Evolutionary conservation across 2,888 invertebrate genomes (phyloP), one percentile per base, ranked within the genome.

Genomic region (Ariolimax columbianus): DNA sequence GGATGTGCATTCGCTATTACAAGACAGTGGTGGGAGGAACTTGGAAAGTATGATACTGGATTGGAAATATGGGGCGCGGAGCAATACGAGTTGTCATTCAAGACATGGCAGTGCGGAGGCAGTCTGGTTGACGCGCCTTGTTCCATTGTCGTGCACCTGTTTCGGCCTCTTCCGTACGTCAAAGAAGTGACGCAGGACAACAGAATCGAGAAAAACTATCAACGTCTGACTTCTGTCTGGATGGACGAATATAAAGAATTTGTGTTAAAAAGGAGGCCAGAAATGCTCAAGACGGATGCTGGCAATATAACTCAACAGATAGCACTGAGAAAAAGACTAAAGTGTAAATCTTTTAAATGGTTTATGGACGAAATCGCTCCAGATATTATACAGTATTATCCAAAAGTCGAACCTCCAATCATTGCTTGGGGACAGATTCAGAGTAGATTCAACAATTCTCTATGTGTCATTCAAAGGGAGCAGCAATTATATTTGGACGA

Each of bases 11-110:
- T 99, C 94, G 97, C 98, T 86, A 99, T 99, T 89, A 97, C 98
- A 94, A 96, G 96, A 92, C 95, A 95, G 86, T 99, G 98, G 95
- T 99, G 99, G 94, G 97, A 98, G 94, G 96, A 96, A 89, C 95
- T 99, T 68, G 99, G 99, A 83, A 98, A 98, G 66, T 99, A 99
- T 94, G 99, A 99, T 95, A 97, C 97, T 79, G 99, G 98, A 30
- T 99, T 99, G 94, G 99, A 99, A 94, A 99, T 99, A 92, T 99
- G 99, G 99, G 99, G 99, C 87, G 98, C 98, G 70, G 98, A 99
- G 95, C 99, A 99, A 23, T 82, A 95, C 88, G 99, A 99, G 94
- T 95, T 99, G 40, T 98, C 98, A 0, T 99, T 99, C 94, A 98
- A 98, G 94, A 83, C 87, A 17, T 90, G 90, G 90, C 78, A 85